phyloP scores from a whole-genome alignment of 2,113 vertebrate species.

The Cyprinus carpio region DNA sequence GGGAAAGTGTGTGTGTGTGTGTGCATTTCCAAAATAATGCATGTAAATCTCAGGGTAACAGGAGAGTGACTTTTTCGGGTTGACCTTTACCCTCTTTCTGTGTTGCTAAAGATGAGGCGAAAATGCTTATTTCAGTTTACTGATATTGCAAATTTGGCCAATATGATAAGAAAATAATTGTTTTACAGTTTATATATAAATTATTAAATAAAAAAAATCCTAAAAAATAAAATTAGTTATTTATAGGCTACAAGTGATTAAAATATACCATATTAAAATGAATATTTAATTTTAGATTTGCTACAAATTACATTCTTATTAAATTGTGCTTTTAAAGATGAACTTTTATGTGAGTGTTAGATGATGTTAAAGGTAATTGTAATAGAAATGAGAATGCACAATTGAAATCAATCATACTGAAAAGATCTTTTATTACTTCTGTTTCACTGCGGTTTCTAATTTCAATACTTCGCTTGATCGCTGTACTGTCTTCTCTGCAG shows the following conservation, averaged over 20 bases:
- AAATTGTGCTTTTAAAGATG: not conserved
- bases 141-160: not conserved
- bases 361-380: not conserved
- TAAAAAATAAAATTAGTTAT: no score
- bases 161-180: no score
- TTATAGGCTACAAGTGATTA: no score
- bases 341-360: not conserved
- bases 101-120: not conserved
- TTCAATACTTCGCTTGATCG: no score
- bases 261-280: no score
- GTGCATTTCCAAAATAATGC: slow-evolving; percentile 54
- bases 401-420: not conserved
- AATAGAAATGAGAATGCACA: not conserved
- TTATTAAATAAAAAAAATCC: not conserved
- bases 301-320: not conserved
- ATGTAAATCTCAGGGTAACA: slow-evolving; percentile 63
- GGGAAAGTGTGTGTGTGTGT: not conserved
- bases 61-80: not conserved
- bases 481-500: slow-evolving; percentile 65
- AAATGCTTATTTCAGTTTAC: not conserved
- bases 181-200: no score
- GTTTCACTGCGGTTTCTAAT: not conserved
- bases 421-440: not conserved
- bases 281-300: no score
- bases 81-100: not conserved